Base-by-base conservation (phyloP, 2,888 invertebrate genomes). In the Amitus sp. region DNA sequence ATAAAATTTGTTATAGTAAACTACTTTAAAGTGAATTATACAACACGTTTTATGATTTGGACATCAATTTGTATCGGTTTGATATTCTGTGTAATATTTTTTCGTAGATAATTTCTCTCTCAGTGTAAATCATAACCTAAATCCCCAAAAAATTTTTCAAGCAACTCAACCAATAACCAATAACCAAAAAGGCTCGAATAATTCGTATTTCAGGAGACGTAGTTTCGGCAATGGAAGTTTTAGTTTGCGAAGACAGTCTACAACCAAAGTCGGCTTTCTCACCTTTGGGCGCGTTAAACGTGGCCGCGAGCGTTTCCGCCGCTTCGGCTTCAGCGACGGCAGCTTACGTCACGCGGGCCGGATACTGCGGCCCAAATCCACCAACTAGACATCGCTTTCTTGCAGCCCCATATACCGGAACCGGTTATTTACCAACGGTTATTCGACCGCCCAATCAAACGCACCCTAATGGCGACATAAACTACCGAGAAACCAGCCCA, bases 221-320 rank as follows among this genome's bases (percentile, higher is more conserved):
- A 0, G 89, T 96, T 0, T 92, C 94, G 70, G 95, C 96, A 0
- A 96, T 97, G 89, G 96, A 97, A 77, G 89, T 93, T 77, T 90
- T 97, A 86, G 87, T 94, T 10, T 89, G 90, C 64, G 89, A 90
- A 1, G 85, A 85, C 60, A 79, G 73, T 58, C 85, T 86, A 50
- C 86, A 87, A 63, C 86, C 88, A 0, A 87, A 88, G 54, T 93
- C 93, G 0, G 93, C 93, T 5, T 94, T 93, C 78, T 92, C 92
- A 1, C 93, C 93, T 0, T 78, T 93, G 65, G 88, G 88, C 84
- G 76, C 78, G 5, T 46, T 79, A 54, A 78, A 79, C 12, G 78
- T 79, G 5, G 77, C 77, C 7, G 74, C 76, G 3, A 68, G 72
- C 6, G 74, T 73, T 6, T 76, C 78, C 12, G 75, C 76, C 20